These are phyloP conservation scores for Lepidocyrtinus sp. DNA, from an alignment of 2,888 invertebrate species.

Conservation along the genomic window DNA sequence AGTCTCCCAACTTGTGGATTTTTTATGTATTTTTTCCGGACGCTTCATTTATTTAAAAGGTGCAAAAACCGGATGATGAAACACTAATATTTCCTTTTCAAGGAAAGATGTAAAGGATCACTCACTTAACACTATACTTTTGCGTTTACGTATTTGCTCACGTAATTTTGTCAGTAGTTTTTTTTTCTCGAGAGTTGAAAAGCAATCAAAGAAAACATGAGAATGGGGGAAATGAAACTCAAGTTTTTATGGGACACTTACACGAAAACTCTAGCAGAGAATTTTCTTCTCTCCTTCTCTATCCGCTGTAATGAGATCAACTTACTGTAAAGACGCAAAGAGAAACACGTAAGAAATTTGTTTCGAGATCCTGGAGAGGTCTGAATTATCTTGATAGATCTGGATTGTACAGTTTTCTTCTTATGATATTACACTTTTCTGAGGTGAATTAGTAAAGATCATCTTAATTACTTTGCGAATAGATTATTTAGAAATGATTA, in stretches of 20 bases:
- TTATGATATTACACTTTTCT: not conserved
- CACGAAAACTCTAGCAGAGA: not conserved
- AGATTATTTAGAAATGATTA: not conserved
- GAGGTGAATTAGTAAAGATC: not conserved
- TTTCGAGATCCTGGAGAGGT: not conserved
- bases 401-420: slow-evolving; percentile 1
- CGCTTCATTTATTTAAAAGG: not conserved
- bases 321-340: no score
- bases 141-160: not conserved
- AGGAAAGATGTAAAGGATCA: not conserved
- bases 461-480: not conserved
- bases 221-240: not conserved
- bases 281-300: not conserved
- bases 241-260: slow-evolving; percentile 12
- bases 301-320: not conserved
- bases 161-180: not conserved
- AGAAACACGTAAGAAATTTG: not conserved
- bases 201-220: slow-evolving; percentile 4
- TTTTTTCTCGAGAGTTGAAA: slow-evolving; percentile 7
- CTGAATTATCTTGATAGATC: not conserved
- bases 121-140: slow-evolving; percentile 1
- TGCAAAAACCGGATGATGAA: slow-evolving; percentile 9
- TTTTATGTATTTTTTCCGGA: slow-evolving; percentile 2
- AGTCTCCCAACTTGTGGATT: not conserved
- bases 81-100: not conserved